Evolutionary conservation across 2,797 vertebrate genomes (phyloP).

Genomic region (Argentina silus): DNA sequence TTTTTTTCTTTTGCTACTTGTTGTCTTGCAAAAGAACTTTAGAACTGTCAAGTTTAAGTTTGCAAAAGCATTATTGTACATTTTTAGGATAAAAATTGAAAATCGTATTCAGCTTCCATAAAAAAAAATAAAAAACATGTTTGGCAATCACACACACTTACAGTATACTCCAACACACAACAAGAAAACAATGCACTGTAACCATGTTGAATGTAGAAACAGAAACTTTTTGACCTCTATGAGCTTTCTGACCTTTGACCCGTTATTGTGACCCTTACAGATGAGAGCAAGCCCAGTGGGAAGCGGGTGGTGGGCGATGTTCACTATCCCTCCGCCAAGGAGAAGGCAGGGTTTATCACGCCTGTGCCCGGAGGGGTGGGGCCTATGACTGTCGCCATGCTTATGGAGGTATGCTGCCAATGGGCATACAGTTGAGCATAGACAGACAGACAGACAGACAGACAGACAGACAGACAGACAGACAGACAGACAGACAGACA

Average conservation of each 20-base stretch:
- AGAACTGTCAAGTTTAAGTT: no score
- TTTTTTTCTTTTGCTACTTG: background rate
- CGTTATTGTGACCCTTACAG: background rate
- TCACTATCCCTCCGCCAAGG: slow-evolving; percentile 73
- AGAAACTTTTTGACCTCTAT: background rate
- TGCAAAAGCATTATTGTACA: no score
- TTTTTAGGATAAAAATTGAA: no score
- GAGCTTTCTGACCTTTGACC: background rate
- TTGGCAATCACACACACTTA: no score
- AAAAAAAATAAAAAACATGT: no score
- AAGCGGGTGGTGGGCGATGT: slow-evolving; percentile 82
- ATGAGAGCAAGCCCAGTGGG: slow-evolving; percentile 71
- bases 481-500: no score
- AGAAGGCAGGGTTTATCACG: slow-evolving; percentile 78
- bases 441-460: no score
- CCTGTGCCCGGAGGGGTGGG: slow-evolving; percentile 84
- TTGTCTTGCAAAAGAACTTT: background rate
- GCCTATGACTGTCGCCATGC: slow-evolving; percentile 85
- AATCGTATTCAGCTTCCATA: no score
- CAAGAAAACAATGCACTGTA: background rate
- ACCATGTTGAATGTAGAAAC: background rate
- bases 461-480: no score
- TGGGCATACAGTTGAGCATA: background rate
- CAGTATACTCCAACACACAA: background rate
- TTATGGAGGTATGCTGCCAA: slow-evolving; percentile 78